Conservation (phyloP, 2,113 vertebrate species). For the Trochalopteron elliotii region DNA sequence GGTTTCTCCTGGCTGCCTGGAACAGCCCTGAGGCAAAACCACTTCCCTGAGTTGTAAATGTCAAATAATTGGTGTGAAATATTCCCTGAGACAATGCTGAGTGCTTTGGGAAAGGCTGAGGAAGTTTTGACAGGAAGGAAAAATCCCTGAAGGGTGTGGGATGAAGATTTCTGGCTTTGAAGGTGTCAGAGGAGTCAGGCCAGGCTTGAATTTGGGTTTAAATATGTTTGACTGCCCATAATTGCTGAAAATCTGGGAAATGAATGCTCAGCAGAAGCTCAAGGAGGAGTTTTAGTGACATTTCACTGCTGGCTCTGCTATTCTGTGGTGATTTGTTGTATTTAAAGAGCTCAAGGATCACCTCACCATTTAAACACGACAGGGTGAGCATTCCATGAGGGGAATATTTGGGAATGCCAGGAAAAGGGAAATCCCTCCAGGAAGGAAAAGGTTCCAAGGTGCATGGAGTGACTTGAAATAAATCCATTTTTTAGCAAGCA, state of each 20-base stretch:
- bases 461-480: no score
- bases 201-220: background rate
- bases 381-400: rapidly evolving
- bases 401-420: background rate
- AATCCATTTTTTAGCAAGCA: background rate
- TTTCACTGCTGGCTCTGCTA: background rate
- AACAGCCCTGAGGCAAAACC: background rate
- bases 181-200: background rate
- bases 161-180: background rate
- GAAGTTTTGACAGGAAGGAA: background rate
- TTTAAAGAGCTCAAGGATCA: background rate
- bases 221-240: background rate
- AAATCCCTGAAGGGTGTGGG: background rate
- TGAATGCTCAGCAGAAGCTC: background rate
- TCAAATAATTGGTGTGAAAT: rapidly evolving
- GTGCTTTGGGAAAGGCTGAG: rapidly evolving
- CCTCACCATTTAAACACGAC: no score
- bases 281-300: background rate
- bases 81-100: rapidly evolving
- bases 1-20: background rate
- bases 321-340: background rate
- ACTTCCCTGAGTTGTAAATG: no score
- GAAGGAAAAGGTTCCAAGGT: background rate
- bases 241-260: background rate
- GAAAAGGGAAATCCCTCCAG: background rate